Evolutionary conservation across 2,797 vertebrate genomes (phyloP), one percentile per base, ranked within the genome.

Genomic region (Mycteria americana): DNA sequence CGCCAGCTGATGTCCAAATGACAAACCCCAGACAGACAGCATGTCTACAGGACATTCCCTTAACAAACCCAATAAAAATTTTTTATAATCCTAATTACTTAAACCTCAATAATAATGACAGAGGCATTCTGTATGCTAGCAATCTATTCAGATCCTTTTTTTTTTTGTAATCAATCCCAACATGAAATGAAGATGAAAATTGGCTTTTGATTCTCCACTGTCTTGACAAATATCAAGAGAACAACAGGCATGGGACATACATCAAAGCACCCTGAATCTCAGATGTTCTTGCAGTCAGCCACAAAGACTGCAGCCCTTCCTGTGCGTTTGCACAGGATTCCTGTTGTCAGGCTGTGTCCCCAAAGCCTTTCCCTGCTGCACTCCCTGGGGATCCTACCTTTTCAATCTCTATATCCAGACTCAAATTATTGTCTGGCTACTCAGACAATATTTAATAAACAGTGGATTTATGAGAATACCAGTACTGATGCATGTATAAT

Each of bases 1-100:
- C 0, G 3, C 4, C 3, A 21, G 13, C 2, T 45, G 21, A 14
- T 7, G 3, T 21, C 53, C 3, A 2, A 70, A 64, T 76, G 7
- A 46, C 2, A 7, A 68, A 30, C 11, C 7, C 15, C 60, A 39
- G 16, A 31, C 13, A 77, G 51, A n/a, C 18, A 83, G 39, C 31
- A 59, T 0, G 11, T 31, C 70, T 63, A 54, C 19, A 79, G 37
- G 50, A 57, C 37, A 59, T 63, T 73, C 39, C 60, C 35, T 33
- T 63, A 23, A 31, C 18, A 35, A 22, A 65, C 12, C 9, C n/a
- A 28, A 50, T 3, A 59, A n/a, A 50, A 27, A 11, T 43, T 64
- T 46, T 82, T 46, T 76, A 37, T 37, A 83, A 6, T 33, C 21
- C 53, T 79, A 62, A 59, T 63, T 54, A 74, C 50, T 75, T 59